These are phyloP conservation scores for Stegodyphus mimosarum DNA, from an alignment of 1,140 invertebrate genomes.

Conservation along the genomic window DNA sequence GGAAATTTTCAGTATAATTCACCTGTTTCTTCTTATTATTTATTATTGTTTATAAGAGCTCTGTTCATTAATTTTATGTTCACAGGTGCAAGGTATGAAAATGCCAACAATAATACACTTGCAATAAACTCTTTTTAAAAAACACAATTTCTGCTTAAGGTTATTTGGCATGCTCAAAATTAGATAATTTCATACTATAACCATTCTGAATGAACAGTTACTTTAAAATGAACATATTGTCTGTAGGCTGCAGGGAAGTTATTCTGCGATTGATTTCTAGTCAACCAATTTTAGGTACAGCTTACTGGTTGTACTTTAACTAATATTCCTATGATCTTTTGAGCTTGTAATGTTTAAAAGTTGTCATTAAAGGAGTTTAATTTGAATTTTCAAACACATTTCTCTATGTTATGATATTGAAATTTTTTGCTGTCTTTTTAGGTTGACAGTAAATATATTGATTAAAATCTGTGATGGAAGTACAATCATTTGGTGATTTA, in stretches of 20 bases:
- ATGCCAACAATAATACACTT: background rate
- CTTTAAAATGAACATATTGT: too few species aligned
- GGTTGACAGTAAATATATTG: too few species aligned
- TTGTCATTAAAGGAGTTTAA: background rate
- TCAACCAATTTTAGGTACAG: background rate
- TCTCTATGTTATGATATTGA: background rate
- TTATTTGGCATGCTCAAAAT: background rate
- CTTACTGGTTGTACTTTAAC: background rate
- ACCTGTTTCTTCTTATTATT: background rate
- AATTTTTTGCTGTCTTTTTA: too few species aligned
- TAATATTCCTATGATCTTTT: background rate
- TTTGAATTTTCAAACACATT: background rate
- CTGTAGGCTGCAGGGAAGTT: too few species aligned
- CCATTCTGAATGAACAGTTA: too few species aligned
- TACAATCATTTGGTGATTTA: conserved; percentile 26
- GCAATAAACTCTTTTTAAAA: background rate
- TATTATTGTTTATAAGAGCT: background rate
- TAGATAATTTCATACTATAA: too few species aligned
- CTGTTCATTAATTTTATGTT: background rate
- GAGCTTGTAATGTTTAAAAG: background rate
- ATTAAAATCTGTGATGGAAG: conserved; percentile 3
- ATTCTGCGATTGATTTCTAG: too few species aligned
- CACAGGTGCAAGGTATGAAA: background rate
- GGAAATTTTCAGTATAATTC: background rate
- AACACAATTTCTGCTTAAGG: background rate